These are phyloP conservation scores for Hylaeus volcanicus DNA, from an alignment of 1,140 invertebrate genomes.

Conservation along the genomic window DNA sequence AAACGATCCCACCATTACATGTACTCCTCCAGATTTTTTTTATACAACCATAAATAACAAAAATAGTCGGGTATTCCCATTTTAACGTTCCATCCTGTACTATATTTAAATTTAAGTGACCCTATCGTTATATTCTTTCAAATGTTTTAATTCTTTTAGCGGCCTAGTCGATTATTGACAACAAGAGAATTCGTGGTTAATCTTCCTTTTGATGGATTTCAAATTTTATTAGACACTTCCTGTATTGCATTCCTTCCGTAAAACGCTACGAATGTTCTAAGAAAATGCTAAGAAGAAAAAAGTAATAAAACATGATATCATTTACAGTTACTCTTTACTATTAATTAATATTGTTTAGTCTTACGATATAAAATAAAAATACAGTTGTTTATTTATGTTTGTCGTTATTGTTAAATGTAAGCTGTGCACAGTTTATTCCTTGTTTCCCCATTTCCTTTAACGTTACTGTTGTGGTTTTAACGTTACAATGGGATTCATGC, in stretches of 20 bases:
- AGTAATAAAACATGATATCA: conserved; percentile 5
- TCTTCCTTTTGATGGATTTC: conserved; percentile 49
- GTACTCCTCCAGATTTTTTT: too few relatives aligned
- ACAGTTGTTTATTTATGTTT: conserved; percentile 35
- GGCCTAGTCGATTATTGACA: conserved; percentile 63
- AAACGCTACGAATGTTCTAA: conserved; percentile 21
- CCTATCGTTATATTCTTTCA: not conserved
- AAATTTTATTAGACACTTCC: conserved; percentile 50
- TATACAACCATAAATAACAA: too few relatives aligned
- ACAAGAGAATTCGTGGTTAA: conserved; percentile 36
- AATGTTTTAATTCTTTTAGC: conserved; percentile 34
- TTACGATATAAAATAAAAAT: conserved; percentile 27
- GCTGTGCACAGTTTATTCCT: not conserved
- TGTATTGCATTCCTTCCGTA: conserved; percentile 55
- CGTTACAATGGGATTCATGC: too few relatives aligned
- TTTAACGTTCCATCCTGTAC: not conserved
- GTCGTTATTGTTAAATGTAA: conserved; percentile 10
- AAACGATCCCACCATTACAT: too few relatives aligned
- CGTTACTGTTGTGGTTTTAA: too few relatives aligned
- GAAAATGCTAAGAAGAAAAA: not conserved
- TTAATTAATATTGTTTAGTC: conserved; percentile 32
- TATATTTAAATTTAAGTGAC: not conserved
- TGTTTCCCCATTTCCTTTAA: too few relatives aligned
- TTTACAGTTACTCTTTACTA: conserved; percentile 24
- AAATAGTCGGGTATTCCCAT: too few relatives aligned